These are phyloP conservation scores for Hippolais icterina DNA, from an alignment of 2,113 vertebrate species.

Conservation along the genomic window DNA sequence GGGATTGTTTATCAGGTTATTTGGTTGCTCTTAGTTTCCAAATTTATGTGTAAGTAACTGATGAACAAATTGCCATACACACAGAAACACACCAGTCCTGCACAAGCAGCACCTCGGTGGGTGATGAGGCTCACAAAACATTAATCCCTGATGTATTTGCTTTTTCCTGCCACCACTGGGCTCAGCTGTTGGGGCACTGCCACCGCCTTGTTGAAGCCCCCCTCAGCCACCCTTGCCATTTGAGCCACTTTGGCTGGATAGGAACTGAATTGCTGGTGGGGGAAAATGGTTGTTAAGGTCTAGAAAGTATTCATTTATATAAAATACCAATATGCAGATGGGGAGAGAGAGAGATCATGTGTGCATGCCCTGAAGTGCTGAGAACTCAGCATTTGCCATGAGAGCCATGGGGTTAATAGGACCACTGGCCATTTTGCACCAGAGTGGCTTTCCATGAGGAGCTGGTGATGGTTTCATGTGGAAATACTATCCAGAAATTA, in stretches of 20 bases:
- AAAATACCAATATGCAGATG: not conserved
- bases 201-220: accelerated
- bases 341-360: not conserved
- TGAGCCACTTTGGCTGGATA: not conserved
- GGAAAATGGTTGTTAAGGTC: not conserved
- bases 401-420: not conserved
- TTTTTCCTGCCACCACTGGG: not conserved
- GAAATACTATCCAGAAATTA: not conserved
- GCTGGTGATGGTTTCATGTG: not conserved
- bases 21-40: not conserved
- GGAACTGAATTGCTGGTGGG: not conserved
- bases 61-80: accelerated
- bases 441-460: accelerated
- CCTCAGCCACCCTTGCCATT: accelerated
- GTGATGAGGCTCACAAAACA: not conserved
- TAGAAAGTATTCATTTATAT: not conserved
- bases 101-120: accelerated
- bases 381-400: not conserved
- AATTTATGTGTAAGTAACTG: not conserved
- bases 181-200: not conserved
- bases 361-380: no score
- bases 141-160: accelerated
- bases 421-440: not conserved
- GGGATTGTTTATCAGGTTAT: not conserved
- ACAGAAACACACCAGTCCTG: not conserved